Evolutionary conservation across 2,113 vertebrate species (phyloP).

Genomic region (Proteles cristata): DNA sequence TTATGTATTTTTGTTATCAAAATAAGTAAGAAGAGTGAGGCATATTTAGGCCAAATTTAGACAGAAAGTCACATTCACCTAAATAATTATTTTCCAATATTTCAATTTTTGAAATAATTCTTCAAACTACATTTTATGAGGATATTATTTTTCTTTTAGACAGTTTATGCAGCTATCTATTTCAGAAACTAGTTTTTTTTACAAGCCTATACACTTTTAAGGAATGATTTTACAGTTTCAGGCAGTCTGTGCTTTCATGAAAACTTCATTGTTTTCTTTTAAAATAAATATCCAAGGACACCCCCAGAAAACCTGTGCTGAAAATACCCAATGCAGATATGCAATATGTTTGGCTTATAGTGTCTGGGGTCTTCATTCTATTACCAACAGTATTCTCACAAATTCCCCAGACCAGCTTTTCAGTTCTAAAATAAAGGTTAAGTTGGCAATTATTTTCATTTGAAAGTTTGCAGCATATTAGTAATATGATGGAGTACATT

Average conservation of each 20-base stretch:
- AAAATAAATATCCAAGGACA: slow-evolving; percentile 78
- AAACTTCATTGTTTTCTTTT: slow-evolving; percentile 79
- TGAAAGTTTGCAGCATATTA: slow-evolving; percentile 84
- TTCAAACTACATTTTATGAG: slow-evolving; percentile 42
- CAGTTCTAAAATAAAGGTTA: slow-evolving; percentile 74
- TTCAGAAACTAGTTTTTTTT: slow-evolving; percentile 73
- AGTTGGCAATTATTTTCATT: slow-evolving; percentile 81
- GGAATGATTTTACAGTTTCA: slow-evolving; percentile 69
- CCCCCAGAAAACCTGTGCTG: slow-evolving; percentile 79
- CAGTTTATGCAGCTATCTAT: slow-evolving; percentile 72
- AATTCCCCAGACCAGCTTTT: slow-evolving; percentile 69
- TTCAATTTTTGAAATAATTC: slow-evolving; percentile 66
- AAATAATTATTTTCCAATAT: slow-evolving; percentile 61
- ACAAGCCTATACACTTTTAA: slow-evolving; percentile 66
- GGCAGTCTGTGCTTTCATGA: slow-evolving; percentile 53
- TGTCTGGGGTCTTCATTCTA: slow-evolving; percentile 81
- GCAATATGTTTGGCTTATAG: slow-evolving; percentile 86
- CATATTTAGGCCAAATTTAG: slow-evolving; percentile 82
- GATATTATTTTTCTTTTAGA: slow-evolving; percentile 58
- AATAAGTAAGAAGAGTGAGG: slow-evolving; percentile 67
- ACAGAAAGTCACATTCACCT: slow-evolving; percentile 77
- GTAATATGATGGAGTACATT: slow-evolving; percentile 76
- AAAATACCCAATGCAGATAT: slow-evolving; percentile 87
- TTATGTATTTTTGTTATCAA: slow-evolving; percentile 71
- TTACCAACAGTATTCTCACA: slow-evolving; percentile 75